A percentile compares a stretch with the other conserved stretches of the same genome.
Evolutionary conservation across 2,888 invertebrate genomes (phyloP).

Genomic region (Phyllotreta striolata): DNA sequence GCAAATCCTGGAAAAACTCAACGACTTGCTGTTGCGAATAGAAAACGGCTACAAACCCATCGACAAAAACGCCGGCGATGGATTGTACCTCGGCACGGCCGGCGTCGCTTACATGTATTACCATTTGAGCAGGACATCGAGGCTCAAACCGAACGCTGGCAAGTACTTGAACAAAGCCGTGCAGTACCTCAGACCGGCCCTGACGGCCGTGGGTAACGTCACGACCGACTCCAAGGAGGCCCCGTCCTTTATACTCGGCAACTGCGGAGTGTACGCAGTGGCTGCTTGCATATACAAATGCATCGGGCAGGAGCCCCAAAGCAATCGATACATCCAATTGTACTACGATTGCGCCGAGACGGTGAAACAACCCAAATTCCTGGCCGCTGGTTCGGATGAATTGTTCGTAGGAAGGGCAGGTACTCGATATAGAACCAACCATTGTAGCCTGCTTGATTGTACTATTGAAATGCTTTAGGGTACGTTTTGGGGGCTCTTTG

Average conservation of each 20-base stretch:
- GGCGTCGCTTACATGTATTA: conserved; percentile 82
- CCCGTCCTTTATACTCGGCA: conserved; percentile 80
- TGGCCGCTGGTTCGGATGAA: conserved; percentile 80
- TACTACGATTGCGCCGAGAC: conserved; percentile 60
- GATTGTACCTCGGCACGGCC: conserved; percentile 73
- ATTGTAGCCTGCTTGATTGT: not conserved
- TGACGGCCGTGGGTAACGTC: conserved; percentile 63
- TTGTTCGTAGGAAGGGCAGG: conserved; percentile 84
- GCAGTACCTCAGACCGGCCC: conserved; percentile 70
- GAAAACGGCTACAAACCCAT: conserved; percentile 51
- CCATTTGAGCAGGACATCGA: conserved; percentile 67
- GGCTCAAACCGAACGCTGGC: conserved; percentile 51
- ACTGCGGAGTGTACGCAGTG: conserved; percentile 79
- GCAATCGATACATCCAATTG: conserved; percentile 54
- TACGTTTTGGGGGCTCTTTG: conserved; percentile 81
- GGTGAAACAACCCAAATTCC: conserved; percentile 66
- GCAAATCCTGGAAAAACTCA: conserved; percentile 34
- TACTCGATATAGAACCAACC: conserved; percentile 32
- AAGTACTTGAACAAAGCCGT: conserved; percentile 67
- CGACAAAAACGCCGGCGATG: conserved; percentile 64
- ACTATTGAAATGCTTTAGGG: conserved; percentile 53
- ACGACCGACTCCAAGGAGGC: conserved; percentile 64
- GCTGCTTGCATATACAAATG: conserved; percentile 70
- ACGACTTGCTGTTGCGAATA: conserved; percentile 51
- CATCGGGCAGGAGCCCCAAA: conserved; percentile 60